Base-by-base conservation (phyloP, 1,140 invertebrate species). In the Trachymyrmex septentrionalis region DNA sequence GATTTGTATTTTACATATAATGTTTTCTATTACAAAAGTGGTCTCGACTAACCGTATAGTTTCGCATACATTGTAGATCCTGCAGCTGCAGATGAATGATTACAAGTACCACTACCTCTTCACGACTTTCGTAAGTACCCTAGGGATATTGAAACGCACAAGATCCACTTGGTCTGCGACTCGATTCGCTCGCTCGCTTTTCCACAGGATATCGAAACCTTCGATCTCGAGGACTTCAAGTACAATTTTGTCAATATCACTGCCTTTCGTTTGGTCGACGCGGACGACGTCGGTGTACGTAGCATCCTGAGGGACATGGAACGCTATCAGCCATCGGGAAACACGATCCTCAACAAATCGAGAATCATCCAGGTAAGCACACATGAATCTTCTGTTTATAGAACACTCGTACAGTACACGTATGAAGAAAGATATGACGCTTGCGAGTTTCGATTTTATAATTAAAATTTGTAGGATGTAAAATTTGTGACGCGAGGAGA, bases 21-120 rank as follows among this genome's bases (percentile, higher is more conserved):
- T n/a, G 67, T 75, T 75, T 67, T 7, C 38, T 44, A 44, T 44
- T 12, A 34, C 5, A 16, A 16, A n/a, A 67, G 38, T 12, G 14
- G 7, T 53, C 21, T 6, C 76, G 4, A 50, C 48, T 64, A 34
- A 71, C 63, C 82, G 21, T 78, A 48, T 64, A 61, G 59, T 14
- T 55, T 21, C 73, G 27, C 81, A 85, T 61, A 78, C 27, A 55
- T 94, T 95, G 24, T 94, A 97, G 96, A 96, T 97, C 86, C 92
- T 97, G 24, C 96, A 96, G 92, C 93, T 97, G 14, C 96, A 97
- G 94, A 97, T 97, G 96, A 97, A 97, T 86, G 96, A 97, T 91
- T 97, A 97, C 95, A 96, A 96, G 91, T 97, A 97, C 92, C 96
- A 97, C 92, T 97, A 97, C 94, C 95, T 97, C 72, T 97, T 97